Conservation (phyloP, 2,113 vertebrate species). For the Colossoma macropomum region DNA sequence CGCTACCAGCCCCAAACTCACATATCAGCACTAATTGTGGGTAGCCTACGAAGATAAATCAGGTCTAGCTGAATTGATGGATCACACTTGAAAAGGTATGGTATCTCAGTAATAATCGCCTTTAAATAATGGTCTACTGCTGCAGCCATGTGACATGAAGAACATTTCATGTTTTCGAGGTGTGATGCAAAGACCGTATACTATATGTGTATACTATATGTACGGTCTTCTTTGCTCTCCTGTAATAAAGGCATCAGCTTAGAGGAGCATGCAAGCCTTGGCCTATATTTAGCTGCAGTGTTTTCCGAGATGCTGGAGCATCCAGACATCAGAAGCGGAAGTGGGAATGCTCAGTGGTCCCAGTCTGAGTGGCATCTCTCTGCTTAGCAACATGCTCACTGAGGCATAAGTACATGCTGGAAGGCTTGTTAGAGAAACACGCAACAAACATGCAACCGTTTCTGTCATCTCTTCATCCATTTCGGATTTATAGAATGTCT, state of each 20-base stretch:
- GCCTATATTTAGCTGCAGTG: constrained; percentile 56
- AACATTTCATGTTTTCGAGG: background rate
- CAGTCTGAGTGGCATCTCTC: constrained; percentile 30
- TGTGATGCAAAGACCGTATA: background rate
- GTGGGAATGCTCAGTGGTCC: constrained; percentile 28
- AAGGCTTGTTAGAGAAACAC: constrained; percentile 1
- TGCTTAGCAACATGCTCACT: constrained; percentile 36
- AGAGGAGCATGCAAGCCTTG: constrained; percentile 28
- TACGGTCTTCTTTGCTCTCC: constrained; percentile 12
- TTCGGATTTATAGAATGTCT: background rate
- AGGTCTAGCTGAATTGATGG: background rate
- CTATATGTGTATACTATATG: too few species aligned
- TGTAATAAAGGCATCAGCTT: constrained; percentile 22
- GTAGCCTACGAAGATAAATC: background rate
- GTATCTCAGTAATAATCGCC: background rate
- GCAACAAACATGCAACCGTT: background rate
- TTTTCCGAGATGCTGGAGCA: constrained; percentile 34
- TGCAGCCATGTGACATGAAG: background rate
- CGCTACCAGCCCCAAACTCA: background rate
- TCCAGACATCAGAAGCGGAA: constrained; percentile 31
- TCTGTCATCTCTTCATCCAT: background rate
- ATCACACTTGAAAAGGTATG: background rate
- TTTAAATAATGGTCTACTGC: background rate
- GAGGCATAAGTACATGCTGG: constrained; percentile 25
- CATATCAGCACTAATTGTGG: background rate